These are phyloP conservation scores for Hemiprocne comata DNA, from an alignment of 2,113 vertebrate genomes.

Conservation along the genomic window DNA sequence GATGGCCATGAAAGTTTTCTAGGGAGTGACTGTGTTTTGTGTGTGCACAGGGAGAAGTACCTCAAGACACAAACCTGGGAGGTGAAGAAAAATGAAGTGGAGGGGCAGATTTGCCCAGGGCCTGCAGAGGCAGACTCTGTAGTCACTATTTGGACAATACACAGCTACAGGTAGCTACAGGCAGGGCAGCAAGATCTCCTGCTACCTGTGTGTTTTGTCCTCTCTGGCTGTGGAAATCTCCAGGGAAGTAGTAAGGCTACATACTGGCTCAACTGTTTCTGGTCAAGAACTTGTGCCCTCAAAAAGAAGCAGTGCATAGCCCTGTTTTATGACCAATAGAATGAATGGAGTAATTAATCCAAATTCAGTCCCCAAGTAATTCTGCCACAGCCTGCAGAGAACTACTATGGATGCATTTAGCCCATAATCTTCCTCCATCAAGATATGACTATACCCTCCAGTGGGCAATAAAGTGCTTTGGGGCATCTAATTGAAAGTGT, in stretches of 20 bases:
- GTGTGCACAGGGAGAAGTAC: not conserved
- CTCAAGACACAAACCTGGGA: not conserved
- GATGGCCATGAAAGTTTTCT: not conserved
- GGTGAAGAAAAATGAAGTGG: not conserved
- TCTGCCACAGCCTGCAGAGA: not conserved
- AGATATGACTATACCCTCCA: constrained; percentile 55
- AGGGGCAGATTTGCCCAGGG: not conserved
- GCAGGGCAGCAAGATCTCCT: not conserved
- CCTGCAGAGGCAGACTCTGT: not conserved
- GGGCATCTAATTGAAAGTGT: constrained; percentile 68
- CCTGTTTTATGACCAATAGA: constrained; percentile 9
- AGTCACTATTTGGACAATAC: not conserved
- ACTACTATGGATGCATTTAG: constrained; percentile 35
- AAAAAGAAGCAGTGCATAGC: constrained; percentile 4
- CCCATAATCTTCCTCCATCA: constrained; percentile 47
- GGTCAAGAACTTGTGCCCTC: not conserved
- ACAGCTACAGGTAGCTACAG: not conserved
- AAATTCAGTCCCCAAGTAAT: constrained; percentile 48
- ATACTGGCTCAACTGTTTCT: not conserved
- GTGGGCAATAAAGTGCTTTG: constrained; percentile 64
- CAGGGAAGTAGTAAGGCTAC: not conserved
- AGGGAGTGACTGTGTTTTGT: not conserved
- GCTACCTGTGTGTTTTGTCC: not conserved
- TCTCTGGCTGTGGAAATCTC: not conserved
- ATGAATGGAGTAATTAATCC: not conserved